These are phyloP conservation scores for Hemithea aestivaria DNA, from an alignment of 2,888 invertebrate species.

Conservation along the genomic window DNA sequence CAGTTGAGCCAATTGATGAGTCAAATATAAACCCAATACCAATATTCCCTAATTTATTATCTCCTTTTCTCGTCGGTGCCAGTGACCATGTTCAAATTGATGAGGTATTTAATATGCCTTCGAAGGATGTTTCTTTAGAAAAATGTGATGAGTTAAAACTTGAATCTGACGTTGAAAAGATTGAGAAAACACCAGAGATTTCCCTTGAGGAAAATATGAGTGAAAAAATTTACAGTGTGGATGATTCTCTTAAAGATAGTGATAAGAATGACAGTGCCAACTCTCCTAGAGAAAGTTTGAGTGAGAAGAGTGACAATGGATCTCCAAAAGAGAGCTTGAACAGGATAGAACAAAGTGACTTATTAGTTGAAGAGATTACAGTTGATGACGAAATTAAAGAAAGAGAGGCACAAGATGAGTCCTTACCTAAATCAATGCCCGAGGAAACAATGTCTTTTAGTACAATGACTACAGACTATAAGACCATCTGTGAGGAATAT, in stretches of 20 bases:
- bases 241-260: constrained; percentile 13
- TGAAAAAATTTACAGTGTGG: constrained; percentile 12
- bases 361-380: constrained; percentile 62
- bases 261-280: not conserved
- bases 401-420: constrained; percentile 44
- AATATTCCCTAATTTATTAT: constrained; percentile 57
- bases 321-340: constrained; percentile 22
- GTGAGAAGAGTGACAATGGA: constrained; percentile 53
- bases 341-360: constrained; percentile 56
- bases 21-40: constrained; percentile 49
- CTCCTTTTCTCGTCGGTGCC: constrained; percentile 61
- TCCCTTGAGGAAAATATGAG: constrained; percentile 7
- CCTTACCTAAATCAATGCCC: constrained; percentile 55
- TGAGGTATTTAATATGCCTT: constrained; percentile 43
- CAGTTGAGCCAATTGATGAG: constrained; percentile 37
- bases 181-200: not conserved
- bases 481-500: constrained; percentile 84
- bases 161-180: no score
- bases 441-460: constrained; percentile 72
- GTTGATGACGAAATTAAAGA: constrained; percentile 51
- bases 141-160: no score
- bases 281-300: constrained; percentile 44
- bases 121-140: constrained; percentile 27
- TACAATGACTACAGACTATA: constrained; percentile 84
- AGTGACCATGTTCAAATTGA: constrained; percentile 49